These are phyloP conservation scores for Apis florea DNA, from an alignment of 1,140 invertebrate genomes.

Conservation along the genomic window DNA sequence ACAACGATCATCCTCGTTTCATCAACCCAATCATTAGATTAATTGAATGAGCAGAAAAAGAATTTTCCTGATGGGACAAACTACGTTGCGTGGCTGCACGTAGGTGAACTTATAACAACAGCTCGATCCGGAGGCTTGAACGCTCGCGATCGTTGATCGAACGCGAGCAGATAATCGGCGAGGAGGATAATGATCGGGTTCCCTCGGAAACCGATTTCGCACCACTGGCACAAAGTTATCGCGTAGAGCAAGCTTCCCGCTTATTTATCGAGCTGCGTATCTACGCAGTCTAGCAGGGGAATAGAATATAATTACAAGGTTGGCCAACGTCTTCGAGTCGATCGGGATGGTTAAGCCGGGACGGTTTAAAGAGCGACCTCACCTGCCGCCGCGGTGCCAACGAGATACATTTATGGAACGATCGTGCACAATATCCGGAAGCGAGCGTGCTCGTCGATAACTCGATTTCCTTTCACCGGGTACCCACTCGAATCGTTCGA, in stretches of 20 bases:
- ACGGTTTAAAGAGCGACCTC: constrained; percentile 27
- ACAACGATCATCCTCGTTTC: background rate
- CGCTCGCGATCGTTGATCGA: constrained; percentile 15
- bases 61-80: background rate
- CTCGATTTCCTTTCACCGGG: constrained; percentile 32
- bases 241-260: constrained; percentile 29
- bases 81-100: constrained; percentile 10
- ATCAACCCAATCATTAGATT: background rate
- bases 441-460: constrained; percentile 11
- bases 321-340: constrained; percentile 15
- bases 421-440: constrained; percentile 45
- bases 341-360: constrained; percentile 25
- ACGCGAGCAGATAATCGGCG: constrained; percentile 42
- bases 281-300: constrained; percentile 11
- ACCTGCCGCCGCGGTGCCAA: constrained; percentile 20
- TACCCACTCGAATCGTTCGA: background rate
- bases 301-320: constrained; percentile 54
- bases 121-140: background rate
- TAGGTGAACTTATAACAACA: constrained; percentile 32
- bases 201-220: constrained; percentile 35
- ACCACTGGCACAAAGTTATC: constrained; percentile 14
- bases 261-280: constrained; percentile 49
- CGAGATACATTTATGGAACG: constrained; percentile 6
- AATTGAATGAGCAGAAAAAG: constrained; percentile 1
- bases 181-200: constrained; percentile 54